Evolutionary conservation across 2,113 vertebrate genomes (phyloP), one percentile per base, ranked within the genome.

Genomic region (Aldabrachelys gigantea): DNA sequence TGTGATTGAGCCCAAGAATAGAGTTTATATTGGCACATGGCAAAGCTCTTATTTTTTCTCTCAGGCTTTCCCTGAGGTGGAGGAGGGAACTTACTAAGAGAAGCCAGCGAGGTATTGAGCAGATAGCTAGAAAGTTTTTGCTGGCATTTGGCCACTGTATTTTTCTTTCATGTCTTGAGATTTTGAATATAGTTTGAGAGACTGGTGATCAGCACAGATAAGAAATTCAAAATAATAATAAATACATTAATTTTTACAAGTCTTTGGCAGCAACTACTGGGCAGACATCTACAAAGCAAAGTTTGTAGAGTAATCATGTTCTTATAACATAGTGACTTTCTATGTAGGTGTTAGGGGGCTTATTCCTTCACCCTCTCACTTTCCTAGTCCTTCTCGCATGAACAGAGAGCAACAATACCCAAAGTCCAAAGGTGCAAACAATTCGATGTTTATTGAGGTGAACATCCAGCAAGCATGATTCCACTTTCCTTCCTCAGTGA

Each of bases 41-140:
- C 27, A 27, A 72, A 9, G 1, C 9, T 82, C 84, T 88, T 80
- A 1, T 25, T 5, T 2, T 82, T 82, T 5, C 2, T 75, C 81
- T 1, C 22, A 81, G 52, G 13, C 13, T 56, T 54, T 82, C 52
- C n/a, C 52, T 7, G 5, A 85, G 59, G 50, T 56, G 27, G 12
- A 44, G 13, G 10, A 10, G 49, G 21, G 22, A 24, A 41, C 16
- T 69, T 69, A 13, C 8, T 14, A 14, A 54, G 0, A 57, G 1
- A 29, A 10, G 10, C 2, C 3, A 80, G 1, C 76, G 10, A 88
- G 4, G 1, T 59, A 88, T 21, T 38, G 19, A 95, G 6, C 7
- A 69, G 7, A 4, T 0, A 1, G 76, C 44, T 21, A 84, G 49
- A 44, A 81, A 4, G 8, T 81, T 0, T 8, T 62, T 49, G 19